A percentile compares a stretch with the other conserved stretches of the same genome.
Evolutionary conservation across 2,888 invertebrate genomes (phyloP).

Genomic region (Acronicta aceris): DNA sequence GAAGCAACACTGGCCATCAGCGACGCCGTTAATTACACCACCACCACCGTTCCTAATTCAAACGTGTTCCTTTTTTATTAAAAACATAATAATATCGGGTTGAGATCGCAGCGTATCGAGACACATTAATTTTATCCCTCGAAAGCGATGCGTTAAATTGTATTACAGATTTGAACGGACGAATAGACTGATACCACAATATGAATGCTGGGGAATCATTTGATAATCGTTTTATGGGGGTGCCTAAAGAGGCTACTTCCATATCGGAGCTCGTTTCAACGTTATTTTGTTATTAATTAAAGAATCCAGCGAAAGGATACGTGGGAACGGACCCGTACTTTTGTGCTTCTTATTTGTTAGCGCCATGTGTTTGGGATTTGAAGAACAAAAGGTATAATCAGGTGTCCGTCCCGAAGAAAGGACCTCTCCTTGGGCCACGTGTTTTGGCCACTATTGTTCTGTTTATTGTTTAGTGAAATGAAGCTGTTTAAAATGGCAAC

Average conservation of each 20-base stretch:
- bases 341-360: slow-evolving; percentile 66
- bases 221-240: slow-evolving; percentile 87
- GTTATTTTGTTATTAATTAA: slow-evolving; percentile 85
- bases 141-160: slow-evolving; percentile 81
- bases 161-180: slow-evolving; percentile 76
- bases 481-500: slow-evolving; percentile 71
- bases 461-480: slow-evolving; percentile 66
- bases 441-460: slow-evolving; percentile 75
- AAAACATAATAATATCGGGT: slow-evolving; percentile 63
- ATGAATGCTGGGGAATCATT: slow-evolving; percentile 79
- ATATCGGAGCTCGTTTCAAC: slow-evolving; percentile 75
- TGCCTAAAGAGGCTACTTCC: slow-evolving; percentile 81
- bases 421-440: slow-evolving; percentile 66
- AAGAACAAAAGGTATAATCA: slow-evolving; percentile 80
- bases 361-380: slow-evolving; percentile 78
- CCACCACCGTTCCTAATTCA: slow-evolving; percentile 62
- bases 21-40: slow-evolving; percentile 49
- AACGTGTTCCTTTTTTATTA: slow-evolving; percentile 63
- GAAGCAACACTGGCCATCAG: slow-evolving; percentile 46
- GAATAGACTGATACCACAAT: slow-evolving; percentile 75
- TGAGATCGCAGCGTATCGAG: slow-evolving; percentile 67
- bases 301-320: slow-evolving; percentile 77
- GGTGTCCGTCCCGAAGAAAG: slow-evolving; percentile 69
- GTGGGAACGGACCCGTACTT: slow-evolving; percentile 79
- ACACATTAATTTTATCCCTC: slow-evolving; percentile 68